Percentiles rank a stretch among this genome's conserved stretches.
These are phyloP conservation scores for Thecophora atra DNA, from an alignment of 2,888 invertebrate genomes.

Conservation along the genomic window DNA sequence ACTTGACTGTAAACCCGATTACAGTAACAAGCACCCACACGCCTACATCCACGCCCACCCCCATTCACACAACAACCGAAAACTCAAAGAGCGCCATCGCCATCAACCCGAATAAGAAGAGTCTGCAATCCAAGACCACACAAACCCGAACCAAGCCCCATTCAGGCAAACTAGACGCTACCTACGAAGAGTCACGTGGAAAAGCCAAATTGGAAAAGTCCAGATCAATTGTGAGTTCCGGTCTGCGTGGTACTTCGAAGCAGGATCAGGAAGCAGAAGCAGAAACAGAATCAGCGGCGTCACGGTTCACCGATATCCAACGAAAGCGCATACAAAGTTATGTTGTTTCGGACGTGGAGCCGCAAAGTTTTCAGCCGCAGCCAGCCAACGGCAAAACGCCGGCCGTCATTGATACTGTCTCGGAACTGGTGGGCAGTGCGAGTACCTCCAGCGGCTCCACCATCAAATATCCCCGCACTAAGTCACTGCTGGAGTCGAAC, in stretches of 20 bases:
- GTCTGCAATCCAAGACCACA: background rate
- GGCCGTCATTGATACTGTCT: conserved; percentile 31
- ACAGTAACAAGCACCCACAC: conserved; percentile 12
- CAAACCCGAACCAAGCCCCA: background rate
- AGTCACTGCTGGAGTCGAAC: conserved; percentile 49
- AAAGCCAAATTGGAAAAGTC: background rate
- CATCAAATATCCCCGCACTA: conserved; percentile 42
- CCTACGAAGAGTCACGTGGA: background rate
- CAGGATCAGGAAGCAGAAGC: background rate
- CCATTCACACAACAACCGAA: conserved; percentile 38
- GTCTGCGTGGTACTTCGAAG: background rate
- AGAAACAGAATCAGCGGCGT: conserved; percentile 5
- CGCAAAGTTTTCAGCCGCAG: too few relatives aligned
- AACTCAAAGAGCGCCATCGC: too few relatives aligned
- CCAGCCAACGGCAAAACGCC: too few relatives aligned
- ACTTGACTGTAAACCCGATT: conserved; percentile 7
- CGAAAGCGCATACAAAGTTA: conserved; percentile 58
- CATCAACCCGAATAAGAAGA: conserved; percentile 42
- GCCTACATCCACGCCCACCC: conserved; percentile 18
- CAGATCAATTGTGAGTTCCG: background rate
- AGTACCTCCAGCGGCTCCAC: conserved; percentile 43
- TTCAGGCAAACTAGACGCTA: background rate
- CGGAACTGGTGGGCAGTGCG: conserved; percentile 39
- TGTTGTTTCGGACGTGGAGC: conserved; percentile 60
- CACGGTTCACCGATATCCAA: conserved; percentile 41